Evolutionary conservation across 2,797 vertebrate genomes (phyloP).

Genomic region (Menidia menidia): DNA sequence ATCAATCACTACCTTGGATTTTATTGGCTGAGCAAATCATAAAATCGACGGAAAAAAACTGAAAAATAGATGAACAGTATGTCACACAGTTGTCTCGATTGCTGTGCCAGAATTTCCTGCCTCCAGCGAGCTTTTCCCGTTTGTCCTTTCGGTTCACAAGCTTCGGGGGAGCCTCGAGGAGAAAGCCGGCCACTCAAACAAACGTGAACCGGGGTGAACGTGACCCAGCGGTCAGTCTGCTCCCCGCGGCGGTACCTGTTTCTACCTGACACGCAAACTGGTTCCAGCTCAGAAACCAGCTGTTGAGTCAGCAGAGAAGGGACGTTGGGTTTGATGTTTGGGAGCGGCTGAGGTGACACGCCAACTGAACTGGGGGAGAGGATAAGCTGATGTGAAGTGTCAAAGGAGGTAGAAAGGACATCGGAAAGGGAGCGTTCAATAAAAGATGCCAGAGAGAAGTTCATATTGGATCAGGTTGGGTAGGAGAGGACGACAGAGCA

Average conservation of each 20-base stretch:
- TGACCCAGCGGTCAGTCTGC: constrained; percentile 73
- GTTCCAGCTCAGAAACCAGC: constrained; percentile 54
- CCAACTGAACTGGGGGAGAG: constrained; percentile 29
- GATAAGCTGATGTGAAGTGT: constrained; percentile 61
- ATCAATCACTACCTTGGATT: neutral
- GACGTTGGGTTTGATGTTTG: constrained; percentile 12
- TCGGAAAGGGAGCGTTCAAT: constrained; percentile 2
- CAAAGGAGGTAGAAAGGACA: constrained; percentile 34
- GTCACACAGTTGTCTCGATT: constrained; percentile 7
- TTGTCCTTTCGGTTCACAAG: constrained; percentile 17
- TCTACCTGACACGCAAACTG: constrained; percentile 66
- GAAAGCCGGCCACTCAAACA: constrained; percentile 41
- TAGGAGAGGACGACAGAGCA: constrained; percentile 22
- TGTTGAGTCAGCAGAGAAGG: constrained; percentile 64
- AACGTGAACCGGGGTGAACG: constrained; percentile 65
- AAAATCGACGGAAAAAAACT: neutral
- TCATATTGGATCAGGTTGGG: constrained; percentile 10
- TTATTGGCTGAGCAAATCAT: neutral
- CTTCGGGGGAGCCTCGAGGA: constrained; percentile 59
- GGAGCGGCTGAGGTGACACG: constrained; percentile 43
- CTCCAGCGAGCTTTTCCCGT: constrained; percentile 3
- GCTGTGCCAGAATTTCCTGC: constrained; percentile 5
- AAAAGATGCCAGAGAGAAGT: constrained; percentile 20
- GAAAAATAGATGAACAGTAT: neutral
- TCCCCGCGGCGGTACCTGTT: constrained; percentile 70